These are phyloP conservation scores for Falco naumanni DNA, from an alignment of 2,797 vertebrate genomes.

Conservation along the genomic window DNA sequence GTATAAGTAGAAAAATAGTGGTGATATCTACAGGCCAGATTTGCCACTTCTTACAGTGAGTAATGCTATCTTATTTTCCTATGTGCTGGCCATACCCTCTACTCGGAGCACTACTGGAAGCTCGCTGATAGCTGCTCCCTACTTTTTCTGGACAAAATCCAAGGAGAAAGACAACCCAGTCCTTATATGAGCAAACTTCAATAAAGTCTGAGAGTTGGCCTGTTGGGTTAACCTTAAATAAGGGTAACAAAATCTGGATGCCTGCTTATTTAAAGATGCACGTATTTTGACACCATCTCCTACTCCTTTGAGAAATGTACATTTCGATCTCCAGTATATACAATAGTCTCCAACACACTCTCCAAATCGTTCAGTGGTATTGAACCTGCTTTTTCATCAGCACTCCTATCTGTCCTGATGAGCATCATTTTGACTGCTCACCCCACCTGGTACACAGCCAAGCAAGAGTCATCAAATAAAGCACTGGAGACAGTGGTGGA, in stretches of 20 bases:
- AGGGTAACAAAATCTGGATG: neutral
- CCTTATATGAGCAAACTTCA: neutral
- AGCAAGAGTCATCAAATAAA: slow-evolving; percentile 15
- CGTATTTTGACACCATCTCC: accelerated
- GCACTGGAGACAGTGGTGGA: neutral
- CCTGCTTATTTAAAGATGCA: neutral
- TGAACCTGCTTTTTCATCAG: neutral
- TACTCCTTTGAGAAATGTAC: neutral
- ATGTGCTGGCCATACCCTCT: neutral
- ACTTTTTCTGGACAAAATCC: neutral
- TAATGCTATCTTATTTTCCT: neutral
- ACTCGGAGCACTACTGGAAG: neutral
- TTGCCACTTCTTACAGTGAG: slow-evolving; percentile 16
- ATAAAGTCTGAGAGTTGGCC: neutral
- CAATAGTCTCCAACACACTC: neutral
- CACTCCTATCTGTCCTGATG: neutral
- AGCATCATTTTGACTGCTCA: neutral
- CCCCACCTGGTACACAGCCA: neutral
- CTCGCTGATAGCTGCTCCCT: neutral
- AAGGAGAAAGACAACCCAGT: neutral
- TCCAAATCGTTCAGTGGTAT: neutral
- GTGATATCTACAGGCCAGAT: neutral
- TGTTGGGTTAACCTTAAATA: neutral
- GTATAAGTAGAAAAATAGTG: neutral
- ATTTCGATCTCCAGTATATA: neutral